Evolutionary conservation across 1,140 invertebrate genomes (phyloP).

Genomic region (Papilio polyxenes): DNA sequence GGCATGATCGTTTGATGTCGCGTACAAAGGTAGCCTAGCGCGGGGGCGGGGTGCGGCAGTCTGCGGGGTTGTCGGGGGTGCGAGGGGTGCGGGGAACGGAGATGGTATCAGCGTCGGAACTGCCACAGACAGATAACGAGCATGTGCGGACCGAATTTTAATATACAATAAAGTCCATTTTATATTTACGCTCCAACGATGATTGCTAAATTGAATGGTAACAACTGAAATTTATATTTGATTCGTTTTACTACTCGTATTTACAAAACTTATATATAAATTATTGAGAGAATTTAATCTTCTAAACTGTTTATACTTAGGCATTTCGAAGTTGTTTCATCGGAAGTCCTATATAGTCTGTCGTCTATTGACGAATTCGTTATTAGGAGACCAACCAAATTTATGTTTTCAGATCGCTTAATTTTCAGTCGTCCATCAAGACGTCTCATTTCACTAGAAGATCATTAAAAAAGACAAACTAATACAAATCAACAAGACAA

Average conservation of each 20-base stretch:
- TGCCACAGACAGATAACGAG: constrained; percentile 68
- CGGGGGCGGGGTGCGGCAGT: constrained; percentile 45
- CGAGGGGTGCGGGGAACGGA: constrained; percentile 40
- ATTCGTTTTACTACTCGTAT: neutral
- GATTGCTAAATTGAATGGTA: constrained; percentile 37
- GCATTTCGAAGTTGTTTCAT: too few relatives aligned
- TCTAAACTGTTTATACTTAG: neutral
- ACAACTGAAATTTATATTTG: constrained; percentile 13
- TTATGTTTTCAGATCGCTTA: too few relatives aligned
- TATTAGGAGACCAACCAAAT: too few relatives aligned
- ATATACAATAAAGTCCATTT: constrained; percentile 48
- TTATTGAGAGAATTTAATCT: too few relatives aligned
- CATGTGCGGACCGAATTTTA: constrained; percentile 67
- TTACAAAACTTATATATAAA: neutral
- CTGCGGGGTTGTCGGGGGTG: constrained; percentile 35
- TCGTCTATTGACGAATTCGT: too few relatives aligned
- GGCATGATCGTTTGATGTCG: constrained; percentile 63
- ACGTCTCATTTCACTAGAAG: too few relatives aligned
- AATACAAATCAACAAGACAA: neutral
- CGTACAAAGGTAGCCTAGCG: constrained; percentile 53
- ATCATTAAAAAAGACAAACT: too few relatives aligned
- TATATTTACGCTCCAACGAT: constrained; percentile 40
- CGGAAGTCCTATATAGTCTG: too few relatives aligned
- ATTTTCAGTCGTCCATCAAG: too few relatives aligned
- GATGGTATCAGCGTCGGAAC: constrained; percentile 66